phyloP scores from a whole-genome alignment of 2,888 invertebrate species.

The Archips xylosteana region DNA sequence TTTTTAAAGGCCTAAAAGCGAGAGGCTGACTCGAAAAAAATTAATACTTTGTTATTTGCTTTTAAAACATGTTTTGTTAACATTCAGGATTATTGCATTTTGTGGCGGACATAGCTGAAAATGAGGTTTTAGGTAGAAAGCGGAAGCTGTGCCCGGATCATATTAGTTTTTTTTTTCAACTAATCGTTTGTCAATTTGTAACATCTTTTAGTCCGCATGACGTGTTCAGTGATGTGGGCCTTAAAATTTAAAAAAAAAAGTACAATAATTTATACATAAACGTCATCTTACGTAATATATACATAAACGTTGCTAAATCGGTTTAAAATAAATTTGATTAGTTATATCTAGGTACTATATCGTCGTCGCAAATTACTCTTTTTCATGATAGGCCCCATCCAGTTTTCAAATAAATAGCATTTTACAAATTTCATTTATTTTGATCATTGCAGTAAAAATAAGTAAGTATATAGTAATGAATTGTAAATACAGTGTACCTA shows the following conservation, averaged over 20 bases:
- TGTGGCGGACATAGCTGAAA: neutral
- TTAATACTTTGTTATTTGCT: neutral
- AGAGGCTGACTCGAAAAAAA: neutral
- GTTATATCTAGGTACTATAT: too few relatives aligned
- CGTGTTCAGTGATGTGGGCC: too few relatives aligned
- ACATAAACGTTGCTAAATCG: too few relatives aligned
- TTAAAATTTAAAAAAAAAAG: too few relatives aligned
- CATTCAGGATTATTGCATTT: conserved; percentile 2
- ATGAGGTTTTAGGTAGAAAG: neutral
- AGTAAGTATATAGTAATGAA: neutral
- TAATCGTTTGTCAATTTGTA: too few relatives aligned
- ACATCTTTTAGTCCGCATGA: too few relatives aligned
- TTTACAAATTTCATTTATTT: neutral
- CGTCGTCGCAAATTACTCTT: too few relatives aligned
- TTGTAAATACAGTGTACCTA: neutral
- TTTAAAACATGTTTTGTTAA: neutral
- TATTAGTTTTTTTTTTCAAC: neutral
- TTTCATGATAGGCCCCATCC: too few relatives aligned
- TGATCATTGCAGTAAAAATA: neutral
- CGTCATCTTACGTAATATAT: too few relatives aligned
- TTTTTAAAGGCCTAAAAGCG: conserved; percentile 27
- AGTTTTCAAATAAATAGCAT: too few relatives aligned
- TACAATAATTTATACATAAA: too few relatives aligned
- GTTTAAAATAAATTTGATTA: too few relatives aligned
- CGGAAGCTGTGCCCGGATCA: neutral